Evolutionary conservation across 1,140 invertebrate genomes (phyloP), one percentile per base, ranked within the genome.

Genomic region (Whitmania pigra): DNA sequence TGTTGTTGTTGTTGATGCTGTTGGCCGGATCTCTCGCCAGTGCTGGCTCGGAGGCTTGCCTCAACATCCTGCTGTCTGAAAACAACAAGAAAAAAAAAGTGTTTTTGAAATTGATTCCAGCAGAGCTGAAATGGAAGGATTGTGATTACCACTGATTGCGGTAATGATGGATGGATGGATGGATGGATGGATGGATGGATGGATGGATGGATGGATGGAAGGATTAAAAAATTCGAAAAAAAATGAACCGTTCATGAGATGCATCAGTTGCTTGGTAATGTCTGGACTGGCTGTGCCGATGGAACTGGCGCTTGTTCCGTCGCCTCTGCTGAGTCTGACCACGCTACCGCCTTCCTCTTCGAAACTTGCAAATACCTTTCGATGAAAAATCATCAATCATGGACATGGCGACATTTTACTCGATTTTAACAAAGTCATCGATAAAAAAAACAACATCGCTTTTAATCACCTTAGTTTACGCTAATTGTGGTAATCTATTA

Each of bases 271-370:
- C 22, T 63, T 49, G n/a, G 49, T 53, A 15, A 70, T 40, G 22
- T 70, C 69, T 11, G 69, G 69, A 70, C 69, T 70, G 69, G 18
- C 13, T 1, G 69, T 70, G 17, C 53, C 69, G 15, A 53, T 49
- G 18, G 69, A 70, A 70, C 69, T 70, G n/a, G 29, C 67, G 27
- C 67, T 68, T 2, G 25, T 70, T 22, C 69, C 69, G 53, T 70
- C 69, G 11, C 31, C 69, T 22, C 69, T 25, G 6, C 31, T 36
- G 49, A 27, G 40, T 22, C 49, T 36, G 15, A 53, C 18, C 7
- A 27, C 22, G 20, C 20, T 13, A 1, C 25, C 69, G 5, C 53
- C 69, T 49, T 40, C 31, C 40, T 68, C 67, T 49, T 70, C 69
- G 53, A 53, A 70, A 20, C 22, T 31, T 22, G 69, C 69, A 54